Percentiles rank a stretch among this genome's conserved stretches.
Evolutionary conservation across 2,113 vertebrate species (phyloP).

Genomic region (Rhinopithecus roxellana): DNA sequence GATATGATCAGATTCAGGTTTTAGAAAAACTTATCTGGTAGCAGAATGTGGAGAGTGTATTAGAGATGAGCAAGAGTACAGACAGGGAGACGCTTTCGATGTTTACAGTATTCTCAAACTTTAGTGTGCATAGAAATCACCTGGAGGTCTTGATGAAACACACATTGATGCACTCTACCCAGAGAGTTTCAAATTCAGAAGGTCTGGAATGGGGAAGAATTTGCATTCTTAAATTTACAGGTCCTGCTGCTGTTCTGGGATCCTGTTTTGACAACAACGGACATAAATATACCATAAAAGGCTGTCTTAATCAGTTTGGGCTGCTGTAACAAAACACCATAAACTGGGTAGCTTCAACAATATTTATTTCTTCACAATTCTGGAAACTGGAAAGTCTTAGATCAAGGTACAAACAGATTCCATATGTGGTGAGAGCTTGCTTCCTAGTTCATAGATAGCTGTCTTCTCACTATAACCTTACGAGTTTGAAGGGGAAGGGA

Average conservation of each 20-base stretch:
- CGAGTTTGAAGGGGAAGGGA: not conserved
- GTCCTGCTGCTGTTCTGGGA: not conserved
- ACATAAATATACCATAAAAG: not conserved
- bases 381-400: not conserved
- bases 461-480: too few relatives aligned
- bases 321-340: not conserved
- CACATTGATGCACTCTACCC: not conserved
- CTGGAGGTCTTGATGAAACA: not conserved
- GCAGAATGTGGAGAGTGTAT: not conserved
- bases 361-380: not conserved
- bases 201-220: not conserved
- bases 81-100: not conserved
- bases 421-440: too few relatives aligned
- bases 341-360: not conserved
- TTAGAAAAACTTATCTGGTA: not conserved
- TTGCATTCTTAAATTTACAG: not conserved
- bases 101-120: not conserved
- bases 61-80: not conserved
- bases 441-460: not conserved
- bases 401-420: not conserved
- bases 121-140: not conserved
- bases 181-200: not conserved
- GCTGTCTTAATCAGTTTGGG: not conserved
- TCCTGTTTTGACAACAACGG: not conserved
- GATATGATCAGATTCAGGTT: not conserved